Evolutionary conservation across 2,797 vertebrate genomes (phyloP).

Genomic region (Myotis planiceps): DNA sequence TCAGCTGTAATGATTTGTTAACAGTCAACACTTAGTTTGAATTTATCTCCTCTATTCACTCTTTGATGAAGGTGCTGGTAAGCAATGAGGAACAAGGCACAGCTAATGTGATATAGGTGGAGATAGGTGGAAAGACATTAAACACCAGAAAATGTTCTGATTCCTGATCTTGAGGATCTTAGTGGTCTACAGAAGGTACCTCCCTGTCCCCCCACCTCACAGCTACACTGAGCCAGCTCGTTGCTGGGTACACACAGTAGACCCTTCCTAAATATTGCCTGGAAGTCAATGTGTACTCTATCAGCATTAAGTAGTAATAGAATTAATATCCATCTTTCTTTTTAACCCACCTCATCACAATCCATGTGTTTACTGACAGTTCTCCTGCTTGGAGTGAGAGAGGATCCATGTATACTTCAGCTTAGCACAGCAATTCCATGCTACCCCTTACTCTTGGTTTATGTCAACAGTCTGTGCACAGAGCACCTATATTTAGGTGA

Average conservation of each 20-base stretch:
- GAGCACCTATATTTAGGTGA: background rate
- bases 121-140: background rate
- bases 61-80: background rate
- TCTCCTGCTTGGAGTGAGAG: background rate
- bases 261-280: background rate
- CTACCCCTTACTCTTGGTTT: background rate
- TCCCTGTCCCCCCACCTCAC: background rate
- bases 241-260: background rate
- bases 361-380: background rate
- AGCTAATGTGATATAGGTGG: background rate
- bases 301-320: background rate
- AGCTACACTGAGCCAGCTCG: background rate
- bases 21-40: background rate
- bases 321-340: background rate
- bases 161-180: background rate
- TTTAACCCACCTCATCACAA: background rate
- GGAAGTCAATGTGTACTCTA: background rate
- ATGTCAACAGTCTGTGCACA: background rate
- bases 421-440: background rate
- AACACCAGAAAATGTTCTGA: background rate
- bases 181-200: fast-evolving
- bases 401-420: background rate
- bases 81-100: background rate
- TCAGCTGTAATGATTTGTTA: background rate
- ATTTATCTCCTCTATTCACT: background rate